Conservation (phyloP, 2,113 vertebrate genomes). For the Pseudorectes ferrugineus region DNA sequence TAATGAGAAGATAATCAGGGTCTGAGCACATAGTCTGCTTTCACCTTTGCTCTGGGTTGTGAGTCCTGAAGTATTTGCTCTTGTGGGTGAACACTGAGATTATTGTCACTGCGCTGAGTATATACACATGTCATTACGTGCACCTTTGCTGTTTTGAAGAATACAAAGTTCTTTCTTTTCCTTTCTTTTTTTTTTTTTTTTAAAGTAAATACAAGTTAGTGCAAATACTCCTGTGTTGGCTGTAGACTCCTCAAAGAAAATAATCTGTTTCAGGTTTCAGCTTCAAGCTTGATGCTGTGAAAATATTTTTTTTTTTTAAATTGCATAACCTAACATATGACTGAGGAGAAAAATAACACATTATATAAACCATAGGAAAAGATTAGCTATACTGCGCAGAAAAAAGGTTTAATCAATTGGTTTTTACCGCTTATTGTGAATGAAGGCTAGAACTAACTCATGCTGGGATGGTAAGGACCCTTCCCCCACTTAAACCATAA, state of each 20-base stretch:
- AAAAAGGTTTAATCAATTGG: not conserved
- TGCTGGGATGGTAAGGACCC: not conserved
- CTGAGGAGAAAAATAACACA: not conserved
- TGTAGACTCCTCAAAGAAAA: not conserved
- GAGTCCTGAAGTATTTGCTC: not conserved
- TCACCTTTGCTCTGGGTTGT: not conserved
- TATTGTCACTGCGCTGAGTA: not conserved
- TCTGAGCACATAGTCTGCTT: not conserved
- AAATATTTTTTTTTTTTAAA: not conserved
- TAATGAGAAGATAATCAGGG: not conserved
- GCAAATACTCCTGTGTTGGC: not conserved
- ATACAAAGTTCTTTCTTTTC: not conserved
- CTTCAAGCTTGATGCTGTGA: not conserved
- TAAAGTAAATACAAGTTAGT: not conserved
- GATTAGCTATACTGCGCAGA: not conserved
- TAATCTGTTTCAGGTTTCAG: not conserved
- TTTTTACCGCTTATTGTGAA: not conserved
- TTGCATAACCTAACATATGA: not conserved
- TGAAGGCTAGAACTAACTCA: not conserved
- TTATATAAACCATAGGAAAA: not conserved
- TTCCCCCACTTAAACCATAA: not conserved
- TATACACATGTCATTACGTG: accelerated
- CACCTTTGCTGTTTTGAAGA: not conserved
- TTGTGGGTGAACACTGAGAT: not conserved
- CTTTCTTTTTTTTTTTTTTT: not conserved